phyloP scores from a whole-genome alignment of 2,113 vertebrate genomes.

The Egretta garzetta region DNA sequence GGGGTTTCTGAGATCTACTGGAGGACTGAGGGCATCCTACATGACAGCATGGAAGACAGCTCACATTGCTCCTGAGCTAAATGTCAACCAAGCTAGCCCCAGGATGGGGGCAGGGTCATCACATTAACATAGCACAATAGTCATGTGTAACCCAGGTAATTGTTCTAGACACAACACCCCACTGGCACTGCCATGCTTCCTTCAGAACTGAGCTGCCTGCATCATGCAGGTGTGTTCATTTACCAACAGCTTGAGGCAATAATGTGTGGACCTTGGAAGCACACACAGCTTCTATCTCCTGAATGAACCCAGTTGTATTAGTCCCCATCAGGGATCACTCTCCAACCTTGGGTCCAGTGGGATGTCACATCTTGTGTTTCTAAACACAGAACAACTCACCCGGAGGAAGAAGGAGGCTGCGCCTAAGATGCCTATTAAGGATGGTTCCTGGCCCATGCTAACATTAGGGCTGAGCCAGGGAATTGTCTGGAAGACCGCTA shows the following conservation, averaged over 20 bases:
- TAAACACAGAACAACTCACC: background rate
- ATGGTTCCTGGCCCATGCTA: background rate
- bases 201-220: background rate
- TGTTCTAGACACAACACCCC: background rate
- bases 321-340: background rate
- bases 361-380: background rate
- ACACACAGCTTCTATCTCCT: background rate
- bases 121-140: background rate
- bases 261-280: background rate
- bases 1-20: background rate
- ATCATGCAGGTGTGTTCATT: background rate
- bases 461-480: background rate
- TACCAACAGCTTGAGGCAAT: background rate
- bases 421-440: background rate
- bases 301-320: rapidly evolving
- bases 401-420: background rate
- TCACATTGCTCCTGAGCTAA: background rate
- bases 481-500: background rate
- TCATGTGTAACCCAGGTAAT: background rate
- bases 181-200: background rate
- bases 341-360: background rate
- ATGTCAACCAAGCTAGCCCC: background rate
- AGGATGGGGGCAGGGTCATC: background rate
- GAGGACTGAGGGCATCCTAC: background rate
- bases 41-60: background rate